A percentile compares a stretch with the other conserved stretches of the same genome.
Evolutionary conservation across 2,888 invertebrate genomes (phyloP).

Genomic region (Kryphioiulus occultus): DNA sequence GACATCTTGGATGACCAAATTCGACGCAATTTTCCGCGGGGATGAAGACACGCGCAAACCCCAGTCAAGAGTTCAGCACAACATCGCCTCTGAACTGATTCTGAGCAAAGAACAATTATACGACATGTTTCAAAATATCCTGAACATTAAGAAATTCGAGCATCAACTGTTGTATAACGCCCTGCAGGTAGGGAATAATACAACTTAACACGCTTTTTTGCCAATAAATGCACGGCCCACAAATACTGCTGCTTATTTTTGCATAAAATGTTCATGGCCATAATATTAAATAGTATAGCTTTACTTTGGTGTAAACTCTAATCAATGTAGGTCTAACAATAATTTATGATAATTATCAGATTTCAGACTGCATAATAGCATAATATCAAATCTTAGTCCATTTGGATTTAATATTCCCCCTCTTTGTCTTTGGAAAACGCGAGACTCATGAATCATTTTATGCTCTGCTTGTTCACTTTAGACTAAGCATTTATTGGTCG

Average conservation of each 20-base stretch:
- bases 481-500: neutral
- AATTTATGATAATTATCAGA: too few species aligned
- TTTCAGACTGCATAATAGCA: too few species aligned
- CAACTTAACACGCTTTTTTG: constrained; percentile 3
- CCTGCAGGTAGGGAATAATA: constrained; percentile 74
- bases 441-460: neutral
- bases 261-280: neutral
- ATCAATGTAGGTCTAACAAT: too few species aligned
- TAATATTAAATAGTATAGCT: too few species aligned
- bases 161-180: constrained; percentile 99
- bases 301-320: too few species aligned
- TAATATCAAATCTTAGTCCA: too few species aligned
- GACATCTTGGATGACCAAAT: constrained; percentile 99
- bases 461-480: neutral
- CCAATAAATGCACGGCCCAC: neutral
- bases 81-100: constrained; percentile 86
- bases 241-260: neutral
- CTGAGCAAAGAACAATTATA: constrained; percentile 98
- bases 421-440: neutral
- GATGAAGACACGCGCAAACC: constrained; percentile 64
- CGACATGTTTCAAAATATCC: constrained; percentile 99
- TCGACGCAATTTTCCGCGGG: constrained; percentile 89
- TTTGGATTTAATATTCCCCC: too few species aligned
- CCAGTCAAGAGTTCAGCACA: constrained; percentile 78
- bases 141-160: constrained; percentile 99